These are phyloP conservation scores for Drosophila helvetica DNA, from an alignment of 2,888 invertebrate species.

Conservation along the genomic window DNA sequence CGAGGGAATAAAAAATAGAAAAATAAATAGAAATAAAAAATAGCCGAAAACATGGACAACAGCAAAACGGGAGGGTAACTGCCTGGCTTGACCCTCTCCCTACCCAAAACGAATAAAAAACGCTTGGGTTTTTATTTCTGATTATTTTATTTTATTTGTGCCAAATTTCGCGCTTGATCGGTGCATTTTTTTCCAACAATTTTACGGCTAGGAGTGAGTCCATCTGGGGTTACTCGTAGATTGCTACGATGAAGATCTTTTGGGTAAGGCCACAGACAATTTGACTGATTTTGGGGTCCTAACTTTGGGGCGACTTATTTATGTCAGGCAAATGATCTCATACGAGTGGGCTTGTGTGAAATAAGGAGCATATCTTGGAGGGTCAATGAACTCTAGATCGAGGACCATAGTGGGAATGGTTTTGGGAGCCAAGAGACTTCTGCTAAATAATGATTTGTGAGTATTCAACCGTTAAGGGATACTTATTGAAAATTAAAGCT, in stretches of 20 bases:
- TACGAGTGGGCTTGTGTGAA: neutral
- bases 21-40: conserved; percentile 39
- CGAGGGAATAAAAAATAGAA: conserved; percentile 20
- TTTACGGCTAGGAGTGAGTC: conserved; percentile 20
- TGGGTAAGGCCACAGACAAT: conserved; percentile 36
- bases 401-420: no score
- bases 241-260: conserved; percentile 33
- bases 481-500: no score
- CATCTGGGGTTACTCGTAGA: conserved; percentile 20
- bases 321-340: conserved; percentile 14
- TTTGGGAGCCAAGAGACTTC: no score
- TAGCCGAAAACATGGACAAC: conserved; percentile 48
- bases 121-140: conserved; percentile 27
- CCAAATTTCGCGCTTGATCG: conserved; percentile 71
- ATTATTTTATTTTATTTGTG: conserved; percentile 55
- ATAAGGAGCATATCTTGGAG: no score
- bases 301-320: conserved; percentile 18
- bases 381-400: no score
- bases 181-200: conserved; percentile 36
- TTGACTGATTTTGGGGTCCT: conserved; percentile 36
- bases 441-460: no score
- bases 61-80: conserved; percentile 59
- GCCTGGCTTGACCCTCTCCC: conserved; percentile 34
- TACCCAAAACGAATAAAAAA: conserved; percentile 14
- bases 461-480: no score